Evolutionary conservation across 2,888 invertebrate species (phyloP).

Genomic region (Anthophora plumipes): DNA sequence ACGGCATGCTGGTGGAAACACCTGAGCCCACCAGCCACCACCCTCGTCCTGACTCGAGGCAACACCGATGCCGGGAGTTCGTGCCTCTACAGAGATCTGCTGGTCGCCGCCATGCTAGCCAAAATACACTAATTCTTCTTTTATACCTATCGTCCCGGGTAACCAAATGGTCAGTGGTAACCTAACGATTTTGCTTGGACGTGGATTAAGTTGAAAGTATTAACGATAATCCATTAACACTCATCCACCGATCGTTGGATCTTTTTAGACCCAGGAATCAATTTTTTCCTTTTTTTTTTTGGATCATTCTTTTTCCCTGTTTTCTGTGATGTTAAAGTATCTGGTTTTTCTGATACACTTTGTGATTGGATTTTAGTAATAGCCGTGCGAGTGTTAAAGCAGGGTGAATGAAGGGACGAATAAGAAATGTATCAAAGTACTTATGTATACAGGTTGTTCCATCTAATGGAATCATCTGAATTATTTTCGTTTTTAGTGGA

Average conservation of each 20-base stretch:
- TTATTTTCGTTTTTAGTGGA: too few species aligned
- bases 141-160: conserved; percentile 21
- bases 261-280: too few species aligned
- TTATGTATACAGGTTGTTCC: not conserved
- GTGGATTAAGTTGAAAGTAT: not conserved
- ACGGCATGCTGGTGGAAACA: conserved; percentile 72
- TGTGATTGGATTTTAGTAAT: too few species aligned
- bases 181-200: conserved; percentile 36
- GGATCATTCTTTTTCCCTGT: too few species aligned
- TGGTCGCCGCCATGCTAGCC: not conserved
- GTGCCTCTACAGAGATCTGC: conserved; percentile 11
- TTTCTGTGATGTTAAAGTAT: too few species aligned
- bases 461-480: too few species aligned
- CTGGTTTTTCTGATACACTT: too few species aligned
- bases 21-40: conserved; percentile 71
- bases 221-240: not conserved
- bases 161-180: conserved; percentile 40
- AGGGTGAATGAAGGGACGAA: not conserved
- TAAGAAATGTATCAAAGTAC: conserved; percentile 6
- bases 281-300: too few species aligned
- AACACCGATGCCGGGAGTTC: conserved; percentile 30
- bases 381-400: too few species aligned
- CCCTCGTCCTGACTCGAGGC: conserved; percentile 14
- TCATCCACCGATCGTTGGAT: too few species aligned
- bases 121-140: conserved; percentile 59